Conservation (phyloP, 1,140 invertebrate genomes). For the Belonocnema kinseyi region DNA sequence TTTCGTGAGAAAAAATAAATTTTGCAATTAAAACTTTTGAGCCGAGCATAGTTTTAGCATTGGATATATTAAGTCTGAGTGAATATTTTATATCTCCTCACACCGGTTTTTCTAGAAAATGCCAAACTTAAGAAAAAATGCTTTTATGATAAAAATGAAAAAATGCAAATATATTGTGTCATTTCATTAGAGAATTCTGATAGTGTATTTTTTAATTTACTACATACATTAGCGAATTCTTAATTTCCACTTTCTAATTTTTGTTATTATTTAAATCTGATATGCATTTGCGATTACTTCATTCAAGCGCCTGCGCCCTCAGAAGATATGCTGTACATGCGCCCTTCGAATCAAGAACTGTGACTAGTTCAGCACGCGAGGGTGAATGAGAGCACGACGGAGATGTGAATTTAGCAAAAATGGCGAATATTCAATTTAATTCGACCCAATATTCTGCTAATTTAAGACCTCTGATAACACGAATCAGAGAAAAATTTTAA, state of each 20-base stretch:
- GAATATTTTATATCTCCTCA: no score
- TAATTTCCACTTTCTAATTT: background rate
- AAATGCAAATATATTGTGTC: no score
- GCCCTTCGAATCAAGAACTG: background rate
- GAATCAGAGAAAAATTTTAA: background rate
- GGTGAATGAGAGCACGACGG: background rate
- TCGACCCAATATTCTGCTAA: background rate
- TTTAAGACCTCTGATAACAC: background rate
- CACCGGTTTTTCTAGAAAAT: no score
- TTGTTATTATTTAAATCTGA: background rate
- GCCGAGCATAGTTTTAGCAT: no score
- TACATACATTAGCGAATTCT: no score
- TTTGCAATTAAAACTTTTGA: no score
- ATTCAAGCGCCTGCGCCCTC: slow-evolving; percentile 3
- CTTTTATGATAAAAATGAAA: no score
- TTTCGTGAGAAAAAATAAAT: no score
- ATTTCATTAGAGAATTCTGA: no score
- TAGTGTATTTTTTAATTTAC: no score
- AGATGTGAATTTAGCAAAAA: slow-evolving; percentile 20
- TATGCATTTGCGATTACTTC: background rate
- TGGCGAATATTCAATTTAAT: background rate
- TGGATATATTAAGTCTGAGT: no score
- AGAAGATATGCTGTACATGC: background rate
- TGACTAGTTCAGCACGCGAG: background rate
- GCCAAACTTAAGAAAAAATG: no score